Evolutionary conservation across 1,140 invertebrate species (phyloP), one percentile per base, ranked within the genome.

Genomic region (Eriocheir sinensis): DNA sequence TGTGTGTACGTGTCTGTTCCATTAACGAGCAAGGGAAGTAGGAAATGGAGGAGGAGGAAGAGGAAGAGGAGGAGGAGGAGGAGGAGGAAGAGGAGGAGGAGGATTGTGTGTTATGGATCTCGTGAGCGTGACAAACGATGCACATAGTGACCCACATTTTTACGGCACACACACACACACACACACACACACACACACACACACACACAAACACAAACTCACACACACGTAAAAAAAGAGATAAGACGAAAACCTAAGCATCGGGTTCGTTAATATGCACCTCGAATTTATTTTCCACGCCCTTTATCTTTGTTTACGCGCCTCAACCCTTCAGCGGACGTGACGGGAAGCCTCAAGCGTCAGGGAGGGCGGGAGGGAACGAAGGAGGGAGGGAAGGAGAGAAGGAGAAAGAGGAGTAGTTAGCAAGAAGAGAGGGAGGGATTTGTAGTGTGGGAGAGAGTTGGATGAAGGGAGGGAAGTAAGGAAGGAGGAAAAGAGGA

Each of bases 341-440:
- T 48, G 44, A 8, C 4, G 44, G 4, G 44, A 48, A 48, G 15
- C 4, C 4, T 15, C 4, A 48, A 15, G 44, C 44, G 44, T 48
- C 17, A 91, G n/a, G n/a, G 17, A 34, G 44, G 36, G 12, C 30
- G 2, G 27, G 48, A 91, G 44, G 34, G 0, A 48, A 44, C n/a
- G 17, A 60, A 27, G 36, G 89, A 91, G 0, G 32, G 9, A 79
- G 89, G 72, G 9, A 32, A 32, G 36, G 44, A 91, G 27, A 53
- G 53, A 0, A n/a, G 48, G 88, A 44, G 2, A 15, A 30, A 72
- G 9, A 53, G 27, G 15, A 30, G 44, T 3, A 32, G 27, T 6
- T 12, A 34, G 36, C n/a, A 72, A 48, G 72, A 48, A 91, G 48
- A 60, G 89, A 91, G 89, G 72, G 48, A 91, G 89, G n/a, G 32